Conservation (phyloP, 2,888 invertebrate genomes). For the Tachina lurida region DNA sequence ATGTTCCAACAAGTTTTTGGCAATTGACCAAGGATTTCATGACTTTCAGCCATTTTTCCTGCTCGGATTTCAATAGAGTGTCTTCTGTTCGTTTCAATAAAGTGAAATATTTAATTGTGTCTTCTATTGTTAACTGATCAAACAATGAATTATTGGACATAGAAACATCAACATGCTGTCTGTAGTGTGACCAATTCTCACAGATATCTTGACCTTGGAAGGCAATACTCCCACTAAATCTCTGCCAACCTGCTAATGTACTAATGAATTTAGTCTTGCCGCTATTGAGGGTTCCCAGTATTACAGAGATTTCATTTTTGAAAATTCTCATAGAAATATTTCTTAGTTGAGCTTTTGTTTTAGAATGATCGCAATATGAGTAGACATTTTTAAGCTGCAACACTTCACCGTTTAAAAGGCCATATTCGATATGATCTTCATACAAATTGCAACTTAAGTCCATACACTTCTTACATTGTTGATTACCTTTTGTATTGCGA, state of each 20-base stretch:
- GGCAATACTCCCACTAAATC: constrained; percentile 84
- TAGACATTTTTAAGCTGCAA: constrained; percentile 73
- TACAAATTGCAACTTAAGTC: not conserved
- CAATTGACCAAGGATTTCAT: constrained; percentile 86
- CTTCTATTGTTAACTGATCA: constrained; percentile 89
- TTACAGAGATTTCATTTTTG: constrained; percentile 83
- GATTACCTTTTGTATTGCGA: not conserved
- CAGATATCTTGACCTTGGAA: constrained; percentile 84
- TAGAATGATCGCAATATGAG: constrained; percentile 42
- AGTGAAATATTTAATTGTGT: constrained; percentile 91
- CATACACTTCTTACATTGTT: not conserved
- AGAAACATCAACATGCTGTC: constrained; percentile 88
- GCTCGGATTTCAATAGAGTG: constrained; percentile 83
- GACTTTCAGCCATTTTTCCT: constrained; percentile 85
- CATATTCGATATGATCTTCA: constrained; percentile 72
- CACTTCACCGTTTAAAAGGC: constrained; percentile 74
- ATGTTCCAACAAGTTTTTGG: constrained; percentile 83
- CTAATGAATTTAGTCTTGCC: constrained; percentile 96
- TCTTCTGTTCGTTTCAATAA: constrained; percentile 85
- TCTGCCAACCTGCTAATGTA: constrained; percentile 90
- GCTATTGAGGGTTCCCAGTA: constrained; percentile 90
- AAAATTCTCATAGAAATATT: constrained; percentile 77
- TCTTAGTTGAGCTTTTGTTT: constrained; percentile 71
- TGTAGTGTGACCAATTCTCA: constrained; percentile 84
- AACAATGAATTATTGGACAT: constrained; percentile 92